Conservation (phyloP, 1,140 invertebrate species). For the Bombus terrestris region DNA sequence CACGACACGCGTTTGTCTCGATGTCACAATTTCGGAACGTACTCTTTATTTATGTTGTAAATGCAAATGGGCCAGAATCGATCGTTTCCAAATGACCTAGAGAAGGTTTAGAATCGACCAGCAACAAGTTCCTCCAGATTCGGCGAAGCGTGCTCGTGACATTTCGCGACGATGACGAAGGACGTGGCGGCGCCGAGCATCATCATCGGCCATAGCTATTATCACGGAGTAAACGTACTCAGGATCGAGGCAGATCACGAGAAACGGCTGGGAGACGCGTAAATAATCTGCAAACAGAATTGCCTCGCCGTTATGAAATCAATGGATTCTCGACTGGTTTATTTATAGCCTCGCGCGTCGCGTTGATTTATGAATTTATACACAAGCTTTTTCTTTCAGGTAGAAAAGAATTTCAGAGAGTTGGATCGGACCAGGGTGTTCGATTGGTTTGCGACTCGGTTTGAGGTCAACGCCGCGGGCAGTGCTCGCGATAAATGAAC, state of each 20-base stretch:
- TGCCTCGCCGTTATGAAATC: conserved; percentile 36
- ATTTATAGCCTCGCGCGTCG: conserved; percentile 28
- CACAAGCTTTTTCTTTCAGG: conserved; percentile 19
- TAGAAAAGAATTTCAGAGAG: conserved; percentile 3
- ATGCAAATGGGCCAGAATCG: conserved; percentile 63
- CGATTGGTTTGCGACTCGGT: neutral
- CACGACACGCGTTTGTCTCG: conserved; percentile 5
- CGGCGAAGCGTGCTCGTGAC: conserved; percentile 29
- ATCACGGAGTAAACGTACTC: neutral
- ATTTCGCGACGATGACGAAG: conserved; percentile 39
- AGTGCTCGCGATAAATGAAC: neutral
- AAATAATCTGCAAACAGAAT: conserved; percentile 33
- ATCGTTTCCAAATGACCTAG: conserved; percentile 59
- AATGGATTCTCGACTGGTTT: conserved; percentile 27
- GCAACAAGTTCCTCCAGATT: conserved; percentile 5
- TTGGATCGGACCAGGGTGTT: neutral
- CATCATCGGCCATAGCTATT: neutral
- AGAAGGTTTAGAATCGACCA: conserved; percentile 58
- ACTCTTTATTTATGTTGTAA: conserved; percentile 62
- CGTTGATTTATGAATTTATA: conserved; percentile 35
- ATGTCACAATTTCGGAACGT: conserved; percentile 50
- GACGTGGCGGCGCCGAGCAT: neutral
- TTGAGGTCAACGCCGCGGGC: neutral
- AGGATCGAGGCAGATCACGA: neutral
- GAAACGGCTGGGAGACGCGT: neutral